Percentiles rank a stretch among this genome's conserved stretches.
Evolutionary conservation across 2,888 invertebrate genomes (phyloP).

Genomic region (Drosophila meridionalis): DNA sequence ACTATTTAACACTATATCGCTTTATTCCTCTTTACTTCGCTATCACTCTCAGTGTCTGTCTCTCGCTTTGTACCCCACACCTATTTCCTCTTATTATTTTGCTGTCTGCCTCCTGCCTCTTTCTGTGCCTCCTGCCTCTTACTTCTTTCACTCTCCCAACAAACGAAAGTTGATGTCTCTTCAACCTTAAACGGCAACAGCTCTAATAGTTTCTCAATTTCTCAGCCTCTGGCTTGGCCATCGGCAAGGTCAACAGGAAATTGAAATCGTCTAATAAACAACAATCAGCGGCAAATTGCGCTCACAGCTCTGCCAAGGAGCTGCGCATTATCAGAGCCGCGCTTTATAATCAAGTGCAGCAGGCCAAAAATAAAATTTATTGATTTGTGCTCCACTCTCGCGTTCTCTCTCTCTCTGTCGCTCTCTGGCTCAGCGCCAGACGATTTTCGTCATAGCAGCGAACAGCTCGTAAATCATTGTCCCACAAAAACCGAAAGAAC

Average conservation of each 20-base stretch:
- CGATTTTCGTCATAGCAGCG: constrained; percentile 58
- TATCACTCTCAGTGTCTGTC: background rate
- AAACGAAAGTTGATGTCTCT: background rate
- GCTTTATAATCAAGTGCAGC: constrained; percentile 74
- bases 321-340: constrained; percentile 51
- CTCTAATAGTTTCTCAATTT: background rate
- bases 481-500: constrained; percentile 5
- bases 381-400: constrained; percentile 55
- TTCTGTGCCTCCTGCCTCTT: background rate
- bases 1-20: background rate
- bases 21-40: background rate
- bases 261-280: constrained; percentile 65
- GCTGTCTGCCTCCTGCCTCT: no score
- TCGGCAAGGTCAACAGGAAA: constrained; percentile 67
- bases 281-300: constrained; percentile 64
- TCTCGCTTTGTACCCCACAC: no score
- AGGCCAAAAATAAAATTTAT: constrained; percentile 63
- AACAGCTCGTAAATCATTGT: constrained; percentile 71
- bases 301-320: constrained; percentile 39
- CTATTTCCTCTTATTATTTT: no score
- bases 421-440: constrained; percentile 47
- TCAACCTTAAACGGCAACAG: background rate
- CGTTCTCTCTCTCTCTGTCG: background rate
- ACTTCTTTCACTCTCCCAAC: background rate
- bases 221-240: background rate